Evolutionary conservation across 2,797 vertebrate species (phyloP).

Genomic region (Scyliorhinus canicula): DNA sequence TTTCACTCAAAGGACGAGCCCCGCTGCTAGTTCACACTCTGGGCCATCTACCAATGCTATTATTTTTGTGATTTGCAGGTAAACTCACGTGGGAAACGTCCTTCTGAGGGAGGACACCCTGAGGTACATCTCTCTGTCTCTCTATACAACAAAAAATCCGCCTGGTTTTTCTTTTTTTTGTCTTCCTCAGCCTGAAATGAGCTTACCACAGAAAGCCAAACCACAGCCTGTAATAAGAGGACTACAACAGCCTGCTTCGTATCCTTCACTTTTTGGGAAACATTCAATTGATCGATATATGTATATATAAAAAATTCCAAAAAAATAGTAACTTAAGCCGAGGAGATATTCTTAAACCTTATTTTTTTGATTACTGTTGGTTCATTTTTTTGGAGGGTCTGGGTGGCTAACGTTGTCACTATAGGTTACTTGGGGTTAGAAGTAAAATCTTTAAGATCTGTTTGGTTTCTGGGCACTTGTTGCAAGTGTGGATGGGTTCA

Average conservation of each 20-base stretch:
- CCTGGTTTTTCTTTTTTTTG: slow-evolving; percentile 33
- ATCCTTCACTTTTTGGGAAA: slow-evolving; percentile 37
- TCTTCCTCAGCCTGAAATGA: slow-evolving; percentile 38
- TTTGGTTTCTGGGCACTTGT: slow-evolving; percentile 31
- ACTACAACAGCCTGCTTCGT: slow-evolving; percentile 39
- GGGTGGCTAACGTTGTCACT: slow-evolving; percentile 25
- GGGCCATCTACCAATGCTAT: slow-evolving; percentile 36
- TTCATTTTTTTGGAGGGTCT: background rate
- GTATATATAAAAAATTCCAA: background rate
- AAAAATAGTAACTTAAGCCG: slow-evolving; percentile 31
- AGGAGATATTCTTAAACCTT: background rate
- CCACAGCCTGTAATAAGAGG: slow-evolving; percentile 38
- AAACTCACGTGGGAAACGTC: slow-evolving; percentile 29
- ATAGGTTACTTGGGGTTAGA: slow-evolving; percentile 15
- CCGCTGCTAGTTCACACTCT: slow-evolving; percentile 36
- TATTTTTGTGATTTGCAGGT: slow-evolving; percentile 38
- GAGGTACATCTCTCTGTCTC: slow-evolving; percentile 36
- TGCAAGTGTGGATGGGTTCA: slow-evolving; percentile 26
- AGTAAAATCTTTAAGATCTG: slow-evolving; percentile 28
- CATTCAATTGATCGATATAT: slow-evolving; percentile 22
- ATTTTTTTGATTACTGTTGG: slow-evolving; percentile 8
- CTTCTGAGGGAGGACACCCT: slow-evolving; percentile 33
- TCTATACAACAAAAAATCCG: slow-evolving; percentile 36
- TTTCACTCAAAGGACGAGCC: slow-evolving; percentile 18
- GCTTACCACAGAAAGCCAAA: slow-evolving; percentile 39